Base-by-base conservation (phyloP, 2,113 vertebrate genomes). In the Epinephelus lanceolatus region DNA sequence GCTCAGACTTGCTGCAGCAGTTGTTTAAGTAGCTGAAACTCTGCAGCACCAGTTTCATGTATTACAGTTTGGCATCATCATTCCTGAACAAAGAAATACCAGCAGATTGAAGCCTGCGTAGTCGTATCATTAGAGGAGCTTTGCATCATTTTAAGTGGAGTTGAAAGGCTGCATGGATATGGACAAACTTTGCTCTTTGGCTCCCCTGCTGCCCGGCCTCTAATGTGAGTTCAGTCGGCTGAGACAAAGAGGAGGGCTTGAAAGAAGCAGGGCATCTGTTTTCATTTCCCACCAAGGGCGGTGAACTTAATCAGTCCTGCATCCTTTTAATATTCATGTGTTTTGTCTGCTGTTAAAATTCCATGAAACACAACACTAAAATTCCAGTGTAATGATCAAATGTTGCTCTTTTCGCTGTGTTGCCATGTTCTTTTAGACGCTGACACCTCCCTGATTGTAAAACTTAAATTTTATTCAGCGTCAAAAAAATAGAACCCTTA, bases 1-100 rank as follows among this genome's bases (percentile, higher is more conserved):
- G 76, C 80, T 62, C 75, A 86, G 79, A 76, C 66, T 51, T 67
- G 49, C 72, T 23, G 67, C 71, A 60, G 77, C 55, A 52, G 65
- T 75, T 66, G 19, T 62, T 57, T 74, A 61, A 71, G 62, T n/a
- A 49, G 67, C 79, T 79, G 45, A 76, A 77, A 71, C 25, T 49
- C 61, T 47, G 63, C 27, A 2, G 23, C 13, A 11, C 45, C 65
- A 23, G 33, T 78, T 15, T 66, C 49, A 47, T 73, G 21, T 30
- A 40, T 55, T 37, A 18, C 76, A 65, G 62, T 18, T 17, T 19
- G 13, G 59, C 23, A 61, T 51, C 5, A 9, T 45, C 19, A 37
- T 21, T 71, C 25, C 13, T 19, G 6, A 2, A 5, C 11, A 33
- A 49, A 67, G 49, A 17, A 62, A 40, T 67, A 55, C 47, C 27